Conservation (phyloP, 2,113 vertebrate species). For the Psettodes erumei region DNA sequence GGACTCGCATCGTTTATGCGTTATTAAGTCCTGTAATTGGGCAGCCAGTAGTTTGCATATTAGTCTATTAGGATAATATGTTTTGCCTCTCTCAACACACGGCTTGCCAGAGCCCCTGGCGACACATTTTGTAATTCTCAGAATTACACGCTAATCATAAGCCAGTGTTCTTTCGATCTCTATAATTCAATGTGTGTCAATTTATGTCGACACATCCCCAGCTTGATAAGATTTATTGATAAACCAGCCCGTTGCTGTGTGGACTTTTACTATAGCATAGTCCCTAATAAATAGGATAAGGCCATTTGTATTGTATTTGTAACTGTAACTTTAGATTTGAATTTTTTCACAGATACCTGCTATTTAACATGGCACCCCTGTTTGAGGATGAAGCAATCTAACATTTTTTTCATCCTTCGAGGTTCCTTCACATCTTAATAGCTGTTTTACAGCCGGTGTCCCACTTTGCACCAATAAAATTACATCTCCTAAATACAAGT, state of each 20-base stretch:
- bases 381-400: conserved; percentile 51
- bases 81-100: conserved; percentile 94
- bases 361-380: not conserved
- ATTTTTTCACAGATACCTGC: not conserved
- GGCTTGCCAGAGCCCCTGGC: conserved; percentile 90
- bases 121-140: conserved; percentile 92
- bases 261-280: not conserved
- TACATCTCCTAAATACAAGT: conserved; percentile 56
- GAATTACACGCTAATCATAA: conserved; percentile 97
- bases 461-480: conserved; percentile 70
- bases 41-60: conserved; percentile 99
- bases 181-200: conserved; percentile 80
- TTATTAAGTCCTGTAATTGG: conserved; percentile 99
- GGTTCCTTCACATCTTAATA: conserved; percentile 45
- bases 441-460: conserved; percentile 38
- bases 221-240: conserved; percentile 58
- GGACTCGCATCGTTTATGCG: conserved; percentile 96
- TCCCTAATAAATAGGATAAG: not conserved
- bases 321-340: conserved; percentile 1
- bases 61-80: conserved; percentile 99
- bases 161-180: conserved; percentile 95
- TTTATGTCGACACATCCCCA: conserved; percentile 36
- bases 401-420: conserved; percentile 41
- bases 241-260: conserved; percentile 25
- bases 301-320: not conserved